Percentiles rank a stretch among this genome's conserved stretches.
Evolutionary conservation across 2,797 vertebrate species (phyloP).

Genomic region (Myotis pilosus): DNA sequence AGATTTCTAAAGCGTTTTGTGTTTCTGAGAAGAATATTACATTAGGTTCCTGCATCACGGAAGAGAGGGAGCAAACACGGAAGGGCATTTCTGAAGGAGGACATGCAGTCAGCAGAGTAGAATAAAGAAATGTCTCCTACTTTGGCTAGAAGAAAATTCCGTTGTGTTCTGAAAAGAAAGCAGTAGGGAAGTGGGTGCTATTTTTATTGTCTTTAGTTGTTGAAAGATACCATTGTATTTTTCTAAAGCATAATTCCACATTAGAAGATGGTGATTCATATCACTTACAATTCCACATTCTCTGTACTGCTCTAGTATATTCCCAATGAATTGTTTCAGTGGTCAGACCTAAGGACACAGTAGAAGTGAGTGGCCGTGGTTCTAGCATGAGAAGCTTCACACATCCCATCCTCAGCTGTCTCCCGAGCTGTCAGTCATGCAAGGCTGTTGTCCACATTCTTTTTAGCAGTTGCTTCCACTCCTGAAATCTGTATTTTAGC

Average conservation of each 20-base stretch:
- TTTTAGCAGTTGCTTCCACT: not conserved
- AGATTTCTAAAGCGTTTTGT: constrained; percentile 61
- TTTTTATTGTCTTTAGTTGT: constrained; percentile 35
- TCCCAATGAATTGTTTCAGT: not conserved
- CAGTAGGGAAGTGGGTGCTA: not conserved
- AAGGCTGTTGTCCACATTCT: not conserved
- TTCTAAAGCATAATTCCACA: not conserved
- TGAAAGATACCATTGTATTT: not conserved
- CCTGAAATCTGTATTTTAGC: not conserved
- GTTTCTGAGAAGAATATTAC: constrained; percentile 59
- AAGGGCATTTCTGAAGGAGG: constrained; percentile 13
- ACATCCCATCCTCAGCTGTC: not conserved
- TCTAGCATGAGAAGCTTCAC: not conserved
- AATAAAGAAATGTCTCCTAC: not conserved
- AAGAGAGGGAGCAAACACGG: not conserved
- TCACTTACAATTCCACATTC: too few relatives aligned
- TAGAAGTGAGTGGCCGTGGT: not conserved
- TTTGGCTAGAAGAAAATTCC: constrained; percentile 6
- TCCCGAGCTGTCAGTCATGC: not conserved
- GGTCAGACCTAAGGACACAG: not conserved
- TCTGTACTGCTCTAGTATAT: not conserved
- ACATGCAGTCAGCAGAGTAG: not conserved
- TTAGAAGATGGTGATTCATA: too few relatives aligned
- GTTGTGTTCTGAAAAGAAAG: constrained; percentile 10
- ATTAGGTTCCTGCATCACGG: constrained; percentile 29